Evolutionary conservation across 1,140 invertebrate genomes (phyloP).

Genomic region (Ladona fulva): DNA sequence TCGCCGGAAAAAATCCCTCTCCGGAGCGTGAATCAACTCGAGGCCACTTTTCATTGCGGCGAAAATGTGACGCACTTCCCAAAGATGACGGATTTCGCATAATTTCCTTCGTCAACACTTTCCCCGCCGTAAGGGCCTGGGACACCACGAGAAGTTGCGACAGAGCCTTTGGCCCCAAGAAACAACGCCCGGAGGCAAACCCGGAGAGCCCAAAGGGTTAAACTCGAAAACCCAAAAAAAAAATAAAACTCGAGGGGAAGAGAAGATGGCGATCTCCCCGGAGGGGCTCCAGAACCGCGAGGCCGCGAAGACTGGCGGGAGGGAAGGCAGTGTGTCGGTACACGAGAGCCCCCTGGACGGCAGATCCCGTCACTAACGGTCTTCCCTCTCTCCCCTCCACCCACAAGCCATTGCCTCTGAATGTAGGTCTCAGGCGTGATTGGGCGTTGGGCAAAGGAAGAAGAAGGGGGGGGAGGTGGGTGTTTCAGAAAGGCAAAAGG

Average conservation of each 20-base stretch:
- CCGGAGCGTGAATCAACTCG: too few relatives aligned
- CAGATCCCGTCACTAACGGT: neutral
- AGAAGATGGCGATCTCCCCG: neutral
- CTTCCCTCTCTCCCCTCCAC: neutral
- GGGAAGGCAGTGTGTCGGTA: neutral
- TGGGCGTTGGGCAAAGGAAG: neutral
- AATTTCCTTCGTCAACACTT: too few relatives aligned
- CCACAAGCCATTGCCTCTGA: neutral
- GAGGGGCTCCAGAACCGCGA: neutral
- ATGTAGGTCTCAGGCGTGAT: constrained; percentile 7
- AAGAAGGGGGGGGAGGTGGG: neutral
- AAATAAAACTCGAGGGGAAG: neutral
- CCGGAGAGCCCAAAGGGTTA: too few relatives aligned
- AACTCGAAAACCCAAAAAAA: too few relatives aligned
- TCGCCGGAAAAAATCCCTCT: too few relatives aligned
- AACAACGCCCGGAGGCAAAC: too few relatives aligned
- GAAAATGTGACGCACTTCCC: too few relatives aligned
- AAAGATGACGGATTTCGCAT: too few relatives aligned
- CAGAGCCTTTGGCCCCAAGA: too few relatives aligned
- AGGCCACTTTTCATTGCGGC: too few relatives aligned
- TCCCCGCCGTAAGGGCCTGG: too few relatives aligned
- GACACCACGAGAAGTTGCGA: too few relatives aligned
- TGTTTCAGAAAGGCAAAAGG: constrained; percentile 3
- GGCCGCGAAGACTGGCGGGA: neutral
- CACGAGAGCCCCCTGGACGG: neutral